Evolutionary conservation across 2,113 vertebrate species (phyloP).

Genomic region (Melanerpes formicivorus): DNA sequence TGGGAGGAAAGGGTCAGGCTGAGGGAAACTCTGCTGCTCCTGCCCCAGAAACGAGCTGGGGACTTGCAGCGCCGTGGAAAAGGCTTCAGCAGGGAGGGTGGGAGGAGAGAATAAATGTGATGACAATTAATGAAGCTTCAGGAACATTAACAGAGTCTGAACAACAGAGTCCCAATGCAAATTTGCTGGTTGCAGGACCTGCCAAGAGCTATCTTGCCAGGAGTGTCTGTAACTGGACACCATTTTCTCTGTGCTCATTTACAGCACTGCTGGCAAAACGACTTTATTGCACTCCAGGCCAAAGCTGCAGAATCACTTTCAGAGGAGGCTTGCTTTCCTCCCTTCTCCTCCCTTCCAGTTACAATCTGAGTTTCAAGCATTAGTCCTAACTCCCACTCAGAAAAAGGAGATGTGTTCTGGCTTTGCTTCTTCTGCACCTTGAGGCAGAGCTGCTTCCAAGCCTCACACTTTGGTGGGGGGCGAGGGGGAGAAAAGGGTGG

Average conservation of each 20-base stretch:
- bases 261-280: constrained; percentile 34
- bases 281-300: constrained; percentile 7
- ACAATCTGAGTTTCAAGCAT: neutral
- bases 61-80: neutral
- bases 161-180: neutral
- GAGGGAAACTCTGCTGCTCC: neutral
- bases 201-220: constrained; percentile 48
- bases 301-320: neutral
- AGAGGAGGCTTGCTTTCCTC: neutral
- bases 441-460: neutral
- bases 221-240: constrained; percentile 46
- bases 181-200: neutral
- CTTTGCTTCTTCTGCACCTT: fast-evolving
- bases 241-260: constrained; percentile 46
- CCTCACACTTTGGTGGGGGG: fast-evolving
- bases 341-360: neutral
- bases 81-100: neutral
- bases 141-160: neutral
- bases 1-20: neutral
- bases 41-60: fast-evolving
- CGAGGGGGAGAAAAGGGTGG: fast-evolving
- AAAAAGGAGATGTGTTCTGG: neutral
- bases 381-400: too few species aligned
- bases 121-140: constrained; percentile 47
- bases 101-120: neutral